Evolutionary conservation across 2,113 vertebrate species (phyloP).

Genomic region (Turdus rufiventris): DNA sequence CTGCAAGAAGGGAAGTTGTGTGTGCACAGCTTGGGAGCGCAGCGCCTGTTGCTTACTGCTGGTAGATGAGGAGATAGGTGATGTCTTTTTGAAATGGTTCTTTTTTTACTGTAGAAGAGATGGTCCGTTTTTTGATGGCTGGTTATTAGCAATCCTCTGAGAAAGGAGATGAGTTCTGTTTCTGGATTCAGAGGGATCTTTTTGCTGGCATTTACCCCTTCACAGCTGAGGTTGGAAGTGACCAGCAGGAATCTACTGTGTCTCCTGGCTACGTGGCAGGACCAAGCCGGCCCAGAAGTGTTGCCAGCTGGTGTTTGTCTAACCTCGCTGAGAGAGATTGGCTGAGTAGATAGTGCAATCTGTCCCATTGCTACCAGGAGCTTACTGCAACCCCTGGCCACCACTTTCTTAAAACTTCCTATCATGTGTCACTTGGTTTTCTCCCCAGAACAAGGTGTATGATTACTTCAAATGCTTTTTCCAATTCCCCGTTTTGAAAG

Average conservation of each 20-base stretch:
- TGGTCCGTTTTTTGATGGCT: not conserved
- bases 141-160: not conserved
- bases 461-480: not conserved
- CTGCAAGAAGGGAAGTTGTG: not conserved
- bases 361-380: not conserved
- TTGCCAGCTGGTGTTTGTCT: not conserved
- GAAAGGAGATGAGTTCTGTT: not conserved
- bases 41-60: accelerated
- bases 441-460: not conserved
- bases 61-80: not conserved
- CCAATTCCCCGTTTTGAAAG: not conserved
- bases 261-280: not conserved
- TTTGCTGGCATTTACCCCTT: accelerated
- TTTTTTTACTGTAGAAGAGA: not conserved
- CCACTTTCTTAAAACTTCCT: not conserved
- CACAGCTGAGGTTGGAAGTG: not conserved
- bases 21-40: not conserved
- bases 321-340: not conserved
- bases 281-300: not conserved
- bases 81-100: not conserved
- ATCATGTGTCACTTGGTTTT: not conserved
- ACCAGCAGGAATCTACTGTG: not conserved
- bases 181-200: not conserved
- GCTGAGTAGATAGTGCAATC: not conserved
- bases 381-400: not conserved